Conservation (phyloP, 2,113 vertebrate species). For the Geococcyx californianus region DNA sequence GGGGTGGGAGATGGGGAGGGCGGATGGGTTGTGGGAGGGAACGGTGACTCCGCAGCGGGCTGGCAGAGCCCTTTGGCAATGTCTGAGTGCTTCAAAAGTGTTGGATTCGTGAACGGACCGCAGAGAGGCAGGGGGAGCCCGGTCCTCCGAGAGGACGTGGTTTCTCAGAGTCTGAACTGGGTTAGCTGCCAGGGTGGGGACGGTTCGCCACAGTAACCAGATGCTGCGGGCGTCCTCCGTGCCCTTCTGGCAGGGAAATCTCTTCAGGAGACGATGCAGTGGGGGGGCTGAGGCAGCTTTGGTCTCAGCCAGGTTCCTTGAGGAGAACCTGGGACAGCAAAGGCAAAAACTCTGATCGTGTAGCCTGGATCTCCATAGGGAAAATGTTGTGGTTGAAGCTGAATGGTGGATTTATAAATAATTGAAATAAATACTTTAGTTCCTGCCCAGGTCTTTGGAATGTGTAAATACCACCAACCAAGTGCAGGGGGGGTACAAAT, state of each 20-base stretch:
- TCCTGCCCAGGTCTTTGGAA: conserved; percentile 24
- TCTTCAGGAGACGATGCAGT: rapidly evolving
- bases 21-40: background rate
- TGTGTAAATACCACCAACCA: background rate
- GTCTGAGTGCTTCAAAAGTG: background rate
- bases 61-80: background rate
- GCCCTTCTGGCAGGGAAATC: background rate
- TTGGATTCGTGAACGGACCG: background rate
- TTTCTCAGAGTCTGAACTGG: background rate
- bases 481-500: background rate
- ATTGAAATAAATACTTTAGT: conserved; percentile 59
- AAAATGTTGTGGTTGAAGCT: background rate
- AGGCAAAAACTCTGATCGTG: background rate
- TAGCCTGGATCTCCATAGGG: background rate
- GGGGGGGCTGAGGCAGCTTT: background rate
- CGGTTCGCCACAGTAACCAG: conserved; percentile 16
- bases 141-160: background rate
- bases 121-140: background rate
- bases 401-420: conserved; percentile 2
- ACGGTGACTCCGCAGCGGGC: background rate
- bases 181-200: background rate
- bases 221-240: background rate
- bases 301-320: background rate
- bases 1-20: too few species aligned
- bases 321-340: background rate